Base-by-base conservation (phyloP, 1,140 invertebrate genomes). In the Calycopis cecrops region DNA sequence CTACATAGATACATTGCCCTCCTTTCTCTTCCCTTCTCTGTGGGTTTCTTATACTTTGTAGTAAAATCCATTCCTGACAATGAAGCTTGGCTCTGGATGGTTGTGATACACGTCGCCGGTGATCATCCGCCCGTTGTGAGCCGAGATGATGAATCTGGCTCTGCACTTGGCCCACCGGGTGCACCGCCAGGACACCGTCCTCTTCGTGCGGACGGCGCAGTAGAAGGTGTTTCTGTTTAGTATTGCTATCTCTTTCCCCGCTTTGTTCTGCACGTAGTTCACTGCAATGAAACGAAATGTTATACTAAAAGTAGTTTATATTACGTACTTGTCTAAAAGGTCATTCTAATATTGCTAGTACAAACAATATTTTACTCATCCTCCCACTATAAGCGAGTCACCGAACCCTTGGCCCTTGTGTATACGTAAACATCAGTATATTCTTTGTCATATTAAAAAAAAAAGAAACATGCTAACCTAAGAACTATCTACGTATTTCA, bases 161-260 rank as follows among this genome's bases (percentile, higher is more conserved):
- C 35, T 17, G 11, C 50, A 52, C 11, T 52, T 52, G 9, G 35
- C 50, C 50, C 50, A 52, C 7, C 50, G 35, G 17, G 50, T 38
- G 21, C 50, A 52, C 16, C 50, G 6, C 50, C 35, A 40, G 0
- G 37, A 33, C 1, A 18, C 18, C 10, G 50, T 38, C 4, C 35
- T 38, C 0, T 17, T 35, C 8, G 16, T 37, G 1, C 50, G 35
- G 50, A 37, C 37, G 2, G 34, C 34, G 37, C 50, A 52, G 35
- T 52, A 52, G 35, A 52, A 52, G 9, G 50, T 52, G 37, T 52
- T 38, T 11, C 37, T 35, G 37, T 52, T 38, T 18, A 52, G 17
- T n/a, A 52, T 52, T 2, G 50, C 50, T 37, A 52, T 52, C 50
- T 52, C 50, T 18, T 52, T 52, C 18, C 50, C 50, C 35, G n/a